These are phyloP conservation scores for Lycodopsis pacificus DNA, from an alignment of 2,797 vertebrate genomes.

Conservation along the genomic window DNA sequence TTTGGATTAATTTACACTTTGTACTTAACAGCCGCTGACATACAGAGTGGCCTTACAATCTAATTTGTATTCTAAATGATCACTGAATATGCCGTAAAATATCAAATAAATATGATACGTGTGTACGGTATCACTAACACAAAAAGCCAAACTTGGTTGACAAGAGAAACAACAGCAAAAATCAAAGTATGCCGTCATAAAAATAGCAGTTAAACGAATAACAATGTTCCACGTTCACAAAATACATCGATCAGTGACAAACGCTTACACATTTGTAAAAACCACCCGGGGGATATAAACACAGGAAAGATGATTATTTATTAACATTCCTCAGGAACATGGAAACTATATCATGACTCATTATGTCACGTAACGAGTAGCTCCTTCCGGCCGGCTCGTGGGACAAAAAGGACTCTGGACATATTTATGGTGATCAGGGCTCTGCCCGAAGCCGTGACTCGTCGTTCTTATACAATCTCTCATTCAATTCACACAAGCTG, in stretches of 20 bases:
- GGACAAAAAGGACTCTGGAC: conserved; percentile 19
- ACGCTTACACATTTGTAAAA: conserved; percentile 35
- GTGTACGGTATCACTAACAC: background rate
- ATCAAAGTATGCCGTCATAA: background rate
- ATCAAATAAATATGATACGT: background rate
- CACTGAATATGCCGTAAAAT: background rate
- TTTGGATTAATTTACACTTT: background rate
- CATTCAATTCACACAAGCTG: conserved; percentile 26
- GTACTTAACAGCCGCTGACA: background rate
- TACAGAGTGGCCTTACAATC: background rate
- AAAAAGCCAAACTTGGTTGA: background rate
- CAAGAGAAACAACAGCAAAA: background rate
- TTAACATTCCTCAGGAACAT: conserved; percentile 56
- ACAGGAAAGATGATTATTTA: conserved; percentile 61
- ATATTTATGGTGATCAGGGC: conserved; percentile 23
- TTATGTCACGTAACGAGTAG: conserved; percentile 55
- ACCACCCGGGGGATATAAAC: conserved; percentile 42
- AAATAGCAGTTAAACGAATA: conserved; percentile 16
- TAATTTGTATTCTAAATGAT: background rate
- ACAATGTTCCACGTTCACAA: conserved; percentile 4
- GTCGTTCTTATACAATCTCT: conserved; percentile 30
- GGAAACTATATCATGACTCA: conserved; percentile 61
- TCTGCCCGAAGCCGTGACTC: conserved; percentile 20
- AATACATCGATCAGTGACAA: conserved; percentile 34
- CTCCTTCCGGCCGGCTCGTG: conserved; percentile 22